Conservation (phyloP, 1,140 invertebrate genomes). For the Ips nitidus region DNA sequence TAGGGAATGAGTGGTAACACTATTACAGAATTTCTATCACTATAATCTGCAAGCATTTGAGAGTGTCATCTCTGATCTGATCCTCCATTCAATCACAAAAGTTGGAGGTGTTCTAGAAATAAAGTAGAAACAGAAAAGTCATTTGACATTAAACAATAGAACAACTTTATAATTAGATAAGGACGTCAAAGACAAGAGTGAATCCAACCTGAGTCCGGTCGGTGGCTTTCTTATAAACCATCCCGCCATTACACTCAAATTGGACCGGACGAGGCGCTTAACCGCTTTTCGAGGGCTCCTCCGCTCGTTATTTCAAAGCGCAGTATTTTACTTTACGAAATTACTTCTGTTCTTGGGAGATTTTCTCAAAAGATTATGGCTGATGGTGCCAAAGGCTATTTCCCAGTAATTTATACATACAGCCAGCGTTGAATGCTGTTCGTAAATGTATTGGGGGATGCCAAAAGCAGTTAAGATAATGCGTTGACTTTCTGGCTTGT, state of each 20-base stretch:
- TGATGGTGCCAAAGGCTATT: conserved; percentile 35
- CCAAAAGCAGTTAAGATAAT: conserved; percentile 33
- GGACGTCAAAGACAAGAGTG: no score
- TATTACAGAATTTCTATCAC: no score
- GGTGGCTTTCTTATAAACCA: conserved; percentile 6
- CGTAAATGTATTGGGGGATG: conserved; percentile 28
- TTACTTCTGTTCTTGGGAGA: conserved; percentile 43
- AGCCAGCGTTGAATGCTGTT: conserved; percentile 14
- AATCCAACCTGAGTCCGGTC: conserved; percentile 9
- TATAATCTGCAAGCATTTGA: no score
- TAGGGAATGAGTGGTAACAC: no score
- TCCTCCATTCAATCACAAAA: no score
- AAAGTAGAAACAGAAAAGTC: no score
- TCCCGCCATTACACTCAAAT: conserved; percentile 23
- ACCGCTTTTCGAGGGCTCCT: conserved; percentile 36
- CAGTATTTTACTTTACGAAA: conserved; percentile 40
- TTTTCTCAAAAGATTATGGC: conserved; percentile 39
- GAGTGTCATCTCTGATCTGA: no score
- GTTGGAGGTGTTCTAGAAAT: no score
- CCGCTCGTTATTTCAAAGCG: conserved; percentile 40
- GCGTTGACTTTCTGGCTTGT: conserved; percentile 10
- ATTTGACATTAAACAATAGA: no score
- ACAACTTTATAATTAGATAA: no score
- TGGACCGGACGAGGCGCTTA: conserved; percentile 40
- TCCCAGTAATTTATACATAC: conserved; percentile 34